Base-by-base conservation (phyloP, 2,797 vertebrate species). In the Clarias fuscus region DNA sequence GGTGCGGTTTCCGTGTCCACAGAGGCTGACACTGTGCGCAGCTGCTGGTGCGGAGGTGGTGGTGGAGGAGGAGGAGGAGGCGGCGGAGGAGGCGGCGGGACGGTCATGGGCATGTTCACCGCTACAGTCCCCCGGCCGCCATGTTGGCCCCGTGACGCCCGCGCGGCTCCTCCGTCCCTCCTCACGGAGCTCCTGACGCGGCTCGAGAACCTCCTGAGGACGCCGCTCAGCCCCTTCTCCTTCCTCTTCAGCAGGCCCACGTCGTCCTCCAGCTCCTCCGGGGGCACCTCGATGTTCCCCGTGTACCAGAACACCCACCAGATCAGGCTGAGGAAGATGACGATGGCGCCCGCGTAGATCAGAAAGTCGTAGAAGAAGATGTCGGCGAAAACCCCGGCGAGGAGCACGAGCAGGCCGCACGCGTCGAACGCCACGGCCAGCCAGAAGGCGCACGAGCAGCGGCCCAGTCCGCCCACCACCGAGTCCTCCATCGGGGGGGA, bases 291-390 rank as follows among this genome's bases (percentile, higher is more conserved):
- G 89, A 98, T 94, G 94, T 98, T 99, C 56, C 97, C 97, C 0
- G 95, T 96, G 94, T 96, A 98, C 98, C 98, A 98, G 93, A 97
- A 97, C 68, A 98, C 94, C 97, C 97, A 98, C 97, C 97, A 98
- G 81, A 98, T 92, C 68, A 98, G 96, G 91, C 97, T 97, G 87
- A 98, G 90, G 93, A 99, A 97, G 91, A 98, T 95, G 89, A 96
- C 91, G 90, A 97, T 96, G 90, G 97, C 95, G 33, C 98, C 98
- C 48, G 95, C 94, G 90, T 98, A 99, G 88, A 99, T 96, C 43
- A 98, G 95, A 91, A 98, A 90, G 93, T 98, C 98, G 37, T 96
- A 96, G 93, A 96, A 98, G 56, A 94, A 93, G 0, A 97, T 90
- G 89, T 94, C 91, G 0, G 89, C 93, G 56, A 98, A 97, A 24